phyloP scores from a whole-genome alignment of 2,888 invertebrate genomes.

The Parnassius glacialis region DNA sequence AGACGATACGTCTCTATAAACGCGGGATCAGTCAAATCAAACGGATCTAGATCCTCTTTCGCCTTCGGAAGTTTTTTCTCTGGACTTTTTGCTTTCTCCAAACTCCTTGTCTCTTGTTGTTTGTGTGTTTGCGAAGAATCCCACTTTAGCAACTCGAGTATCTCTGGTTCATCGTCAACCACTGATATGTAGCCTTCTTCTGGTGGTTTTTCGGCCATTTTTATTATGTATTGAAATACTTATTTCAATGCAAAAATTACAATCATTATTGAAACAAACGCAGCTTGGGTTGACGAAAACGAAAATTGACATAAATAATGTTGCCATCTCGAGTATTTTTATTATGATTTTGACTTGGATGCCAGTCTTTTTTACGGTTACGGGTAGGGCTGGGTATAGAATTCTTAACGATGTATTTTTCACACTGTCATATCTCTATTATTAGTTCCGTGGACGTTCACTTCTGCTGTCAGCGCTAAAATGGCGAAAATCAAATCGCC shows the following conservation, averaged over 20 bases:
- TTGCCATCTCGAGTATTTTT: no score
- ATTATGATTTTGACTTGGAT: no score
- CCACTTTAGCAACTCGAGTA: conserved; percentile 73
- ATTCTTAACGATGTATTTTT: no score
- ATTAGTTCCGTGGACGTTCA: no score
- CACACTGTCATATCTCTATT: no score
- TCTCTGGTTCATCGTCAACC: conserved; percentile 72
- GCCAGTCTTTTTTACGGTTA: no score
- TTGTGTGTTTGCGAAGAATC: conserved; percentile 57
- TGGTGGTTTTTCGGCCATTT: conserved; percentile 72
- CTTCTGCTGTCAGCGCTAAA: no score
- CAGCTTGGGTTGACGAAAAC: conserved; percentile 40
- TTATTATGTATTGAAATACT: conserved; percentile 47
- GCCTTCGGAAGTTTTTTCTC: conserved; percentile 61
- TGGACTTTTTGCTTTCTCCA: conserved; percentile 61
- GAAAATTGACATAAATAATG: conserved; percentile 27
- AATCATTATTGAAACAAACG: conserved; percentile 49
- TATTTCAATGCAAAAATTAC: conserved; percentile 33
- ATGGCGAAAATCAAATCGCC: no score
- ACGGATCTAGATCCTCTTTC: conserved; percentile 59
- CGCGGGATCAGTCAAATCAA: conserved; percentile 59
- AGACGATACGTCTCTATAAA: conserved; percentile 66
- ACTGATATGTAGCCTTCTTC: conserved; percentile 74
- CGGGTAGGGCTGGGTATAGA: no score
- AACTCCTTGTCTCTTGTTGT: conserved; percentile 46